Evolutionary conservation across 2,888 invertebrate species (phyloP), one percentile per base, ranked within the genome.

Genomic region (Byasa hedistus): DNA sequence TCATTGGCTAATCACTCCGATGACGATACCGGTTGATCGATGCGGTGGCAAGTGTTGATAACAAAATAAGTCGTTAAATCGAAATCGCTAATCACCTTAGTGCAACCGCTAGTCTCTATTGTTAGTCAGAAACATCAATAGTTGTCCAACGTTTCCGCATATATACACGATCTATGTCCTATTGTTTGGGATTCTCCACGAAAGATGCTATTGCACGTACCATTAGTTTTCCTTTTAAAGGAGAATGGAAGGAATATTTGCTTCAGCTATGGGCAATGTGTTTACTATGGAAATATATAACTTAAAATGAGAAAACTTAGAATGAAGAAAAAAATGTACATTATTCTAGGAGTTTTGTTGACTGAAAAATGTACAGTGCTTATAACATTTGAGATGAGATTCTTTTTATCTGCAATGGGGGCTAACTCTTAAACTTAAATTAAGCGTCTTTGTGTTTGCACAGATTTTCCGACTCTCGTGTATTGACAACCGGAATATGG

Each of bases 101-200:
- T 60, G 68, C 72, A 65, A 61, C 64, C 64, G 65, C 56, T 52
- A 87, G 87, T 88, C 19, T 8, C 22, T 54, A 21, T 22, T 54
- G 88, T 79, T 78, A 75, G 76, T 72, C 66, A 79, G 80, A 27
- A 7, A 36, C 8, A 60, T 87, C 85, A 87, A 87, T 87, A 87
- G 80, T 80, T 79, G 74, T 82, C 76, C 79, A 81, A 78, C 78
- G 76, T 84, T 85, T 85, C 82, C 82, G 82, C 76, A 76, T 79
- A 81, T 82, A 79, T 74, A 77, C 77, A 83, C 84, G 85, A 87
- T 87, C 84, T 85, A 88, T 87, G 86, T 81, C 76, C 87, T 80
- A 88, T 89, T 89, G 89, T 88, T 79, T 80, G 82, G 80, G 77
- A 79, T 80, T 82, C 80, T 77, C 79, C 78, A 87, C 87, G 87